Evolutionary conservation across 2,797 vertebrate genomes (phyloP), one percentile per base, ranked within the genome.

Genomic region (Lacerta bilineata): DNA sequence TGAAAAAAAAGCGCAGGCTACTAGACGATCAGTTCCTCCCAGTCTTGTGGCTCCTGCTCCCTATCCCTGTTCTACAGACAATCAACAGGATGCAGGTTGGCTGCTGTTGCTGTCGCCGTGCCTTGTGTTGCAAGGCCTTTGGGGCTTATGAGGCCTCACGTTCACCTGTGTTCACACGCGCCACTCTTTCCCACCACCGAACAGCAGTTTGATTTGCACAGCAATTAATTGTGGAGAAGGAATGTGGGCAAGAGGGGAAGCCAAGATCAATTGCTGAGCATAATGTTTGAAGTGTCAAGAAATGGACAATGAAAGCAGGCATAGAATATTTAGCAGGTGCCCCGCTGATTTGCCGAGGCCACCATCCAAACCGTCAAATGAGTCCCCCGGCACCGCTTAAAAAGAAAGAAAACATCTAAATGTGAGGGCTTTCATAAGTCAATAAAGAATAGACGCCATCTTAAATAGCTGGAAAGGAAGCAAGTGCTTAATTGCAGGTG

Each of bases 381-480:
- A 86, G 79, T 88, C 90, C 88, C 88, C 71, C 68, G 50, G 83
- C 80, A 87, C 87, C 93, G 88, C 91, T 95, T 89, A 55, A 33
- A 83, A 88, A 88, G 41, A 66, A 43, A 66, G 8, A 91, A 81
- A 69, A 90, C 69, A 68, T 76, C 59, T 93, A 91, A 72, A 93
- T 46, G 80, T 72, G 90, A 91, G 86, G n/a, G 84, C 94, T 95
- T 93, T 93, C 91, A 90, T 88, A 85, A 91, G 90, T 90, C 0
- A 61, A 91, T 93, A 64, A 93, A 95, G 92, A 95, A 94, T 92
- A 94, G 95, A 92, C 89, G 88, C 89, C 87, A 91, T 92, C 93
- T 93, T 92, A 93, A 95, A 91, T 93, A 92, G 93, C 94, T 94
- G 94, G 93, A 96, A 94, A 92, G 91, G 94, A 92, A 93, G 90